phyloP scores from a whole-genome alignment of 2,888 invertebrate genomes.

The Iselma pallidipennis region DNA sequence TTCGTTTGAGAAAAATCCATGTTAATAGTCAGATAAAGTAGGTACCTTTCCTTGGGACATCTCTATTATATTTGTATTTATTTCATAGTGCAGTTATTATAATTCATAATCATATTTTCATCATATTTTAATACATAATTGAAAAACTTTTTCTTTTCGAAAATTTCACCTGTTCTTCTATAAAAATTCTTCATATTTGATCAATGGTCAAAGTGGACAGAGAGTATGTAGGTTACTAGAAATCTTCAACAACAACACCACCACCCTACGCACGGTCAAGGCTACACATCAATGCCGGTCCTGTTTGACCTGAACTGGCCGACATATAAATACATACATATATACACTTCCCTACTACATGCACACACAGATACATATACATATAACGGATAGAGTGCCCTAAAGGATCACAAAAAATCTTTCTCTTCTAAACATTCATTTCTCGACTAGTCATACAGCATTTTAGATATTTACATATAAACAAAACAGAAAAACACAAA shows the following conservation, averaged over 20 bases:
- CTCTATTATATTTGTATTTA: too few species aligned
- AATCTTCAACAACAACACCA: not conserved
- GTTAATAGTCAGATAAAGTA: too few species aligned
- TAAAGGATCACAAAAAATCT: conserved; percentile 21
- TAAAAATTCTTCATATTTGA: conserved; percentile 11
- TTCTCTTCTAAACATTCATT: too few species aligned
- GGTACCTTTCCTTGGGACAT: too few species aligned
- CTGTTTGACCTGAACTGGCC: conserved; percentile 26
- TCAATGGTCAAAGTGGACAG: not conserved
- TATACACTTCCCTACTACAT: not conserved
- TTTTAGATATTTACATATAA: conserved; percentile 2
- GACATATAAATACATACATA: conserved; percentile 14
- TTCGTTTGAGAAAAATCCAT: too few species aligned
- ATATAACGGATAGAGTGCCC: conserved; percentile 30
- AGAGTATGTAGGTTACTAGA: conserved; percentile 19
- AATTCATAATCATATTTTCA: not conserved
- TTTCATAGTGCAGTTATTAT: too few species aligned
- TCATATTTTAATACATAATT: too few species aligned
- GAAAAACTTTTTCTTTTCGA: too few species aligned
- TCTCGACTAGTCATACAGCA: conserved; percentile 13
- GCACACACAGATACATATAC: too few species aligned
- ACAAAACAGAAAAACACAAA: not conserved
- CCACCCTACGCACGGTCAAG: conserved; percentile 25
- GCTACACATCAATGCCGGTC: conserved; percentile 14
- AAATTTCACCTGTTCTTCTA: conserved; percentile 8